These are phyloP conservation scores for Trematocara marginatum DNA, from an alignment of 2,113 vertebrate genomes.

Conservation along the genomic window DNA sequence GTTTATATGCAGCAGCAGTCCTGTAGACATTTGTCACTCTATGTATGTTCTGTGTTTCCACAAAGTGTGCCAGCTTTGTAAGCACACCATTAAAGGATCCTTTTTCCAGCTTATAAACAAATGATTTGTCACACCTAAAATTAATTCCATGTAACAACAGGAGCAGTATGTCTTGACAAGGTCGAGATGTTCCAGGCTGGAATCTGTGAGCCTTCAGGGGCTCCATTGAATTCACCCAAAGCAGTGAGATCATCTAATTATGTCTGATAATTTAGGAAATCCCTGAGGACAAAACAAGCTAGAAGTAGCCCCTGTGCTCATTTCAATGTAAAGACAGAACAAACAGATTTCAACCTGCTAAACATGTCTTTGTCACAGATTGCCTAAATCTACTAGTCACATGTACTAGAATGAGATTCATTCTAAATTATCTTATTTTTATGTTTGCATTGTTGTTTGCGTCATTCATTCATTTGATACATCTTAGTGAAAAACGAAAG, in stretches of 20 bases:
- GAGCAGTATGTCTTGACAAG: constrained; percentile 11
- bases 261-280: constrained; percentile 16
- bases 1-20: background rate
- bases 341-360: background rate
- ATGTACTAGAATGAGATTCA: background rate
- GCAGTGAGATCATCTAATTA: constrained; percentile 26
- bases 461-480: background rate
- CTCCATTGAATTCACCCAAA: background rate
- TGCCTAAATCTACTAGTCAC: background rate
- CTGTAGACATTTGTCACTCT: background rate
- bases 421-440: background rate
- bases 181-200: background rate
- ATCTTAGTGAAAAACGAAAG: background rate
- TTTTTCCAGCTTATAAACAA: background rate
- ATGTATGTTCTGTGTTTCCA: background rate
- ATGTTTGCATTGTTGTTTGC: background rate
- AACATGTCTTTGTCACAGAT: background rate
- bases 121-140: background rate
- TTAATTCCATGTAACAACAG: background rate
- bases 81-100: background rate
- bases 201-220: background rate
- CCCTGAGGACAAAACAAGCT: constrained; percentile 1
- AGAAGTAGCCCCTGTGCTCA: background rate
- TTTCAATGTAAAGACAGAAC: background rate
- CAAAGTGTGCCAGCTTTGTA: background rate